Percentiles rank a stretch among this genome's conserved stretches.
Evolutionary conservation across 2,113 vertebrate genomes (phyloP).

Genomic region (Corythornis vintsioides): DNA sequence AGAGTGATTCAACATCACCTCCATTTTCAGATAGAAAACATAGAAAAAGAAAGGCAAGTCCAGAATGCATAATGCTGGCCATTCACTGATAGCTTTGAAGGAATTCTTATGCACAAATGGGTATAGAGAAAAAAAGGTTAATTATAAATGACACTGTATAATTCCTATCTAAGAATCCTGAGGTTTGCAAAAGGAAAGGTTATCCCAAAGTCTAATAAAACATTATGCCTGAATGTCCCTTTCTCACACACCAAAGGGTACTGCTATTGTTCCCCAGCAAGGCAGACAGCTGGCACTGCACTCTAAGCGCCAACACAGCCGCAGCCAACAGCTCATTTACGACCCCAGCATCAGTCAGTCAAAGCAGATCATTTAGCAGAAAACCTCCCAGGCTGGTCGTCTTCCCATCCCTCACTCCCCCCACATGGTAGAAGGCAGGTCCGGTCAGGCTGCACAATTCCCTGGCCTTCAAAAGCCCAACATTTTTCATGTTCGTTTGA

Average conservation of each 20-base stretch:
- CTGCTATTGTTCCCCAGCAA: constrained; percentile 74
- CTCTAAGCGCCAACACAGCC: constrained; percentile 81
- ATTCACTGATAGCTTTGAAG: background rate
- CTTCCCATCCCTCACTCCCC: constrained; percentile 70
- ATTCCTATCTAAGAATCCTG: constrained; percentile 60
- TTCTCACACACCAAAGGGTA: constrained; percentile 72
- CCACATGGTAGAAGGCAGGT: constrained; percentile 79
- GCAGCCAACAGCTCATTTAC: constrained; percentile 79
- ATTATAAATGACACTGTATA: constrained; percentile 65
- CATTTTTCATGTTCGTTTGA: constrained; percentile 85
- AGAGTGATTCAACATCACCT: background rate
- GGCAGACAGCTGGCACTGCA: constrained; percentile 87
- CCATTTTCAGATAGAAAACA: background rate
- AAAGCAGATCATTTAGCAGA: constrained; percentile 77
- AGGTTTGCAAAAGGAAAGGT: constrained; percentile 54
- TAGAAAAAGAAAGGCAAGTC: background rate
- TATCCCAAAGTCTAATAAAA: constrained; percentile 64
- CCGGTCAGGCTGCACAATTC: constrained; percentile 74
- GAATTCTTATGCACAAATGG: constrained; percentile 18
- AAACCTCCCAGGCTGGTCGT: constrained; percentile 78
- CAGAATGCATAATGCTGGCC: background rate
- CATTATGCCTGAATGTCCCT: constrained; percentile 50
- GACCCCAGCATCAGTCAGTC: constrained; percentile 75
- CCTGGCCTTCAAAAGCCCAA: constrained; percentile 75
- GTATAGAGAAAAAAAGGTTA: constrained; percentile 32